These are phyloP conservation scores for Manis pentadactyla DNA, from an alignment of 2,797 vertebrate genomes.

Conservation along the genomic window DNA sequence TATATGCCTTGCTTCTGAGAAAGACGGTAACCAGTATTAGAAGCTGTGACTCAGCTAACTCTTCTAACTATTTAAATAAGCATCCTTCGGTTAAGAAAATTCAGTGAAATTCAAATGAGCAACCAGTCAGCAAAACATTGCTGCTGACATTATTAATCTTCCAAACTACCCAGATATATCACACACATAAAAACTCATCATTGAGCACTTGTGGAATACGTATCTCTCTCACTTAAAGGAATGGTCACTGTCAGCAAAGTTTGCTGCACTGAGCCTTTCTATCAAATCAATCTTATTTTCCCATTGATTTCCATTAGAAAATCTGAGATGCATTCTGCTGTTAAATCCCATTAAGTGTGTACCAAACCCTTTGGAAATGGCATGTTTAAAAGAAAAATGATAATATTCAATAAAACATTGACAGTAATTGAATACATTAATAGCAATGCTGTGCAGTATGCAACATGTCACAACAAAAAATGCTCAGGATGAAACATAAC, in stretches of 20 bases:
- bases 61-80: slow-evolving; percentile 45
- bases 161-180: slow-evolving; percentile 69
- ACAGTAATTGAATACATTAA: slow-evolving; percentile 66
- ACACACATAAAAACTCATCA: slow-evolving; percentile 77
- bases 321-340: slow-evolving; percentile 63
- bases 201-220: slow-evolving; percentile 68
- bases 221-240: slow-evolving; percentile 73
- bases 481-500: slow-evolving; percentile 37
- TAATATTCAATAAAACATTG: slow-evolving; percentile 68
- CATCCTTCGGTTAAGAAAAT: slow-evolving; percentile 58
- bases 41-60: slow-evolving; percentile 4
- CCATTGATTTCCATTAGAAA: slow-evolving; percentile 78
- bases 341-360: slow-evolving; percentile 67
- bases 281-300: slow-evolving; percentile 75
- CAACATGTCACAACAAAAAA: slow-evolving; percentile 64
- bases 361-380: slow-evolving; percentile 65
- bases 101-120: slow-evolving; percentile 71
- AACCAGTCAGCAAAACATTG: slow-evolving; percentile 71
- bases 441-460: slow-evolving; percentile 49
- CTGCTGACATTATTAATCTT: slow-evolving; percentile 75
- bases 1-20: not conserved
- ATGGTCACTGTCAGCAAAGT: slow-evolving; percentile 76
- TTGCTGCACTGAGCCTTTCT: slow-evolving; percentile 67
- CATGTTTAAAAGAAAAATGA: slow-evolving; percentile 71
- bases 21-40: not conserved